Evolutionary conservation across 2,797 vertebrate genomes (phyloP), one percentile per base, ranked within the genome.

Genomic region (Hypotaenidia okinawae): DNA sequence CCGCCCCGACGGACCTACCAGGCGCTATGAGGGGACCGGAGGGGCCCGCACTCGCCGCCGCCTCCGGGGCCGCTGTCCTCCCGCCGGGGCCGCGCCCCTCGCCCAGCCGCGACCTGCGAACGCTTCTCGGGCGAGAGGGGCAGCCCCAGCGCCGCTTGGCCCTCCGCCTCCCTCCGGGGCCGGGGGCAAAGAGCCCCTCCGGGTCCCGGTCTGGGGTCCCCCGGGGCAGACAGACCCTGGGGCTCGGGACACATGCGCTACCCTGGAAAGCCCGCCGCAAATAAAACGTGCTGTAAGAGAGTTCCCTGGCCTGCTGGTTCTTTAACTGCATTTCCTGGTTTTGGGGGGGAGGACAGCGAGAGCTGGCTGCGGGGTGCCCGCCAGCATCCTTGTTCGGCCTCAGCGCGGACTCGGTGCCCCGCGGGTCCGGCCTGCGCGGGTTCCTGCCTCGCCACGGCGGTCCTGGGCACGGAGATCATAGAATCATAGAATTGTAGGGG

Each of bases 1-100:
- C 97, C 97, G 39, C 96, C 98, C 93, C 98, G 98, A 95, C 99
- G 99, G 62, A 97, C 99, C 87, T 99, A 99, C 98, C 99, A 99
- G 52, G 98, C 99, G 95, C 98, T 99, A 98, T 99, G 98, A 99
- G 92, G 78, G 39, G 28, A 37, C 69, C 47, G 18, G 9, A 16
- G 27, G n/a, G 17, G 25, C 21, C 67, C 8, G 27, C 59, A 21
- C 82, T 58, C 37, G 68, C 74, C 27, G 8, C 64, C 35, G 35
- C 16, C 82, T 37, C 54, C 35, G 33, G 19, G 35, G 45, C 19
- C 49, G 22, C 64, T 49, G 63, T 51, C 35, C 25, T 28, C 10
- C 8, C 10, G 6, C n/a, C 21, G 5, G 41, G 32, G 30, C 30
- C 35, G 5, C 16, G 5, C 22, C 25, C 57, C 19, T 63, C 21